Evolutionary conservation across 2,888 invertebrate species (phyloP), one percentile per base, ranked within the genome.

Genomic region (Panzeria rudis): DNA sequence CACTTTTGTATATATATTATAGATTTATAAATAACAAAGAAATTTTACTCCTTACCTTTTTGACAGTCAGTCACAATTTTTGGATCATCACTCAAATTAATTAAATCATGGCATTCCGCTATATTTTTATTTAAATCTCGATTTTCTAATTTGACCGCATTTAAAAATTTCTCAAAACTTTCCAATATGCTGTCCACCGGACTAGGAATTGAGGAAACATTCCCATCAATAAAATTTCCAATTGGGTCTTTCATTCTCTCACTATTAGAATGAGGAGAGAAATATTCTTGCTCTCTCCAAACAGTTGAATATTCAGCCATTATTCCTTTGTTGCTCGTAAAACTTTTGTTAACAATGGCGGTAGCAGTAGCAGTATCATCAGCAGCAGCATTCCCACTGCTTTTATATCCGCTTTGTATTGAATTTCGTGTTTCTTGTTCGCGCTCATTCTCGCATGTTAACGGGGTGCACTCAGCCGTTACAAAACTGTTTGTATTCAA

Each of bases 401-500:
- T 81, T 66, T 71, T 25, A 81, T 75, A 75, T 82, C 77, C 75
- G 64, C 78, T 86, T 83, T 82, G 83, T 41, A 86, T 59, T 32
- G 61, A 78, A 11, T 76, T 66, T 47, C 62, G 71, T n/a, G 71
- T 59, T 25, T 79, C 62, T n/a, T 61, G 76, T 80, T 61, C 69
- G 61, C 81, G 68, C 75, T 81, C 73, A 76, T 71, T 64, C 76
- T 84, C 77, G 81, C 84, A 73, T 81, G 77, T 69, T 84, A 68
- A 81, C 66, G 32, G 68, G 38, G 87, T 73, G 88, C 87, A 86
- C 84, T 86, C 86, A 86, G 86, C 75, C 87, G 68, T 84, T 86
- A 71, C 82, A 75, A 68, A 73, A 62, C 71, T 68, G 62, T 84
- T 84, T 77, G 72, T 68, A 73, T 80, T 84, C 66, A 44, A 71